Evolutionary conservation across 2,113 vertebrate species (phyloP).

Genomic region (Romanogobio albipinnatus): DNA sequence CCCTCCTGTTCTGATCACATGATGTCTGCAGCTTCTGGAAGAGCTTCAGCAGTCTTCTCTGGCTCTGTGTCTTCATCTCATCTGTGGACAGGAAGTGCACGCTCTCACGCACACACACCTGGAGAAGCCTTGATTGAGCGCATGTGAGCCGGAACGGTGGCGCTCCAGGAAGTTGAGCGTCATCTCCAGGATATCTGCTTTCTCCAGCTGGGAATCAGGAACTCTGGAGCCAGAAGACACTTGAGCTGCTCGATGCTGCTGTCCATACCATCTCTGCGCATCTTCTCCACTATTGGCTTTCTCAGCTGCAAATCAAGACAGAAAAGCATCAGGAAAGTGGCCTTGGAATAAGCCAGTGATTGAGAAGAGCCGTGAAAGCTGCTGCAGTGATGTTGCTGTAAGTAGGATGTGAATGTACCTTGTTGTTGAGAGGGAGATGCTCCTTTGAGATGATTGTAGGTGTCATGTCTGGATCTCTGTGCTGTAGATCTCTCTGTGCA

Average conservation of each 20-base stretch:
- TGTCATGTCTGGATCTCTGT: constrained; percentile 68
- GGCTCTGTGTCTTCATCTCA: constrained; percentile 32
- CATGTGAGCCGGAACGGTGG: not conserved
- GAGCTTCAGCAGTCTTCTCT: constrained; percentile 59
- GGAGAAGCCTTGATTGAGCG: not conserved
- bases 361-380: not conserved
- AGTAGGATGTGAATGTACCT: constrained; percentile 61
- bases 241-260: constrained; percentile 69
- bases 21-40: constrained; percentile 52
- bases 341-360: not conserved
- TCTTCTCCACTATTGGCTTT: constrained; percentile 59
- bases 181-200: constrained; percentile 73
- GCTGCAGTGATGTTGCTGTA: constrained; percentile 56
- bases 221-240: constrained; percentile 68
- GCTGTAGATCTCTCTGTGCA: constrained; percentile 63
- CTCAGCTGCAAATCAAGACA: constrained; percentile 51
- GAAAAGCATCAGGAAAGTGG: not conserved
- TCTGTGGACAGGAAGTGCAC: not conserved
- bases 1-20: constrained; percentile 48
- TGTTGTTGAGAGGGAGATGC: constrained; percentile 64
- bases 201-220: constrained; percentile 73
- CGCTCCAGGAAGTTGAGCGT: constrained; percentile 44
- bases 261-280: constrained; percentile 58
- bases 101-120: not conserved
- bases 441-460: constrained; percentile 68